Percentiles rank a stretch among this genome's conserved stretches.
Evolutionary conservation across 2,113 vertebrate genomes (phyloP).

Genomic region (Esox niger): DNA sequence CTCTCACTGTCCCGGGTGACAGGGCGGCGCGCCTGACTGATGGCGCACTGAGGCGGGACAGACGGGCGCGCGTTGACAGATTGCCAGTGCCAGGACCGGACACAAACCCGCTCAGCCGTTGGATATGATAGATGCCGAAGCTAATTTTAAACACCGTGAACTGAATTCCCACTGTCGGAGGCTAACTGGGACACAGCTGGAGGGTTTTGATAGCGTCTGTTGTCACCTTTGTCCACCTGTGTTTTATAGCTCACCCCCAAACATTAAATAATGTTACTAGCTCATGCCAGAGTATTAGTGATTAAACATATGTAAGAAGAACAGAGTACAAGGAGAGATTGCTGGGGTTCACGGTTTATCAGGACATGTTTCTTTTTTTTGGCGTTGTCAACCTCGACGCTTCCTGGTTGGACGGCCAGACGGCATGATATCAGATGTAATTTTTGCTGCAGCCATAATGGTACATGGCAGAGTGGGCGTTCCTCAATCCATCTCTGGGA

Average conservation of each 20-base stretch:
- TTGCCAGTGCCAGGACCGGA: slow-evolving; percentile 52
- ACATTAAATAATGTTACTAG: slow-evolving; percentile 12
- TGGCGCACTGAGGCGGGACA: slow-evolving; percentile 54
- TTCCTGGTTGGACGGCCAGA: not conserved
- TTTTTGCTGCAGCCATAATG: not conserved
- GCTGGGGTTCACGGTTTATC: not conserved
- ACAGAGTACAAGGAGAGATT: not conserved
- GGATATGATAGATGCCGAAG: slow-evolving; percentile 69
- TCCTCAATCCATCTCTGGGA: no score
- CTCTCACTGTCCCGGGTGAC: slow-evolving; percentile 49
- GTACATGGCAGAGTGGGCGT: not conserved
- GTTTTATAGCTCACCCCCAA: slow-evolving; percentile 9
- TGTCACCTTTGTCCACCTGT: slow-evolving; percentile 44
- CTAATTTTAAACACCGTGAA: slow-evolving; percentile 75
- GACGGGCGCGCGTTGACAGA: slow-evolving; percentile 58
- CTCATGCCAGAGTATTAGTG: not conserved
- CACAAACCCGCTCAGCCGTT: slow-evolving; percentile 54
- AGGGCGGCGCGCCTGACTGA: slow-evolving; percentile 58
- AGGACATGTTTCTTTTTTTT: not conserved
- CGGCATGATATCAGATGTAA: not conserved
- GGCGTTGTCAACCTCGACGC: not conserved
- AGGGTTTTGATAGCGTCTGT: slow-evolving; percentile 56
- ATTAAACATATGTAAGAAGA: slow-evolving; percentile 9
- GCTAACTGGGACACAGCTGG: slow-evolving; percentile 65
- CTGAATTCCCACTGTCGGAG: slow-evolving; percentile 59